Conservation (phyloP, 1,140 invertebrate species). For the Dendrolimus punctatus region DNA sequence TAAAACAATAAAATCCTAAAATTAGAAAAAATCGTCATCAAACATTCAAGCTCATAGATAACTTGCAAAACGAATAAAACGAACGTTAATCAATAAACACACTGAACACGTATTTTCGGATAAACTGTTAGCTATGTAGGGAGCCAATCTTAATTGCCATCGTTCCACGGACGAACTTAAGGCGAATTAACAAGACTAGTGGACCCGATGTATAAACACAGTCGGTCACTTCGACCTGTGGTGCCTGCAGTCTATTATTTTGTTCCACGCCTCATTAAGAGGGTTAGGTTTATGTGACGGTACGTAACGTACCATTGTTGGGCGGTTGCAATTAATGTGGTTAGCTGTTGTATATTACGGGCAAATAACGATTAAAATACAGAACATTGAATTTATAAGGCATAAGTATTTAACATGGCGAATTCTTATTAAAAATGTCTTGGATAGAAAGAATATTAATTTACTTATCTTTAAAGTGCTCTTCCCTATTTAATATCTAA, state of each 20-base stretch:
- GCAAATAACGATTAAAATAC: too few relatives aligned
- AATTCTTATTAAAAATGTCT: too few relatives aligned
- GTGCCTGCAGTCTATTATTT: constrained; percentile 53
- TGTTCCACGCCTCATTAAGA: constrained; percentile 40
- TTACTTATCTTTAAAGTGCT: too few relatives aligned
- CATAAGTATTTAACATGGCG: too few relatives aligned
- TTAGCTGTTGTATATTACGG: not conserved
- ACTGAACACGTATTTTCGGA: constrained; percentile 60
- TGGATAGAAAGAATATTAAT: too few relatives aligned
- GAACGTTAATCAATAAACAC: constrained; percentile 59
- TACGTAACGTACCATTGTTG: constrained; percentile 11
- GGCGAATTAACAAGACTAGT: not conserved
- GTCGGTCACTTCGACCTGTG: constrained; percentile 40
- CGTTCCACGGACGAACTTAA: constrained; percentile 23
- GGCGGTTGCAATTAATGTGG: constrained; percentile 28
- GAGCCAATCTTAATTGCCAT: constrained; percentile 60
- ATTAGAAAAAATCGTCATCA: too few relatives aligned
- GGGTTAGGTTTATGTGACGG: constrained; percentile 43
- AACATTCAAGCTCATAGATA: constrained; percentile 8
- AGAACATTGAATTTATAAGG: too few relatives aligned
- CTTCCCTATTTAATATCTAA: too few relatives aligned
- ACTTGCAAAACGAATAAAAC: constrained; percentile 35
- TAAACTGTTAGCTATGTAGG: constrained; percentile 42
- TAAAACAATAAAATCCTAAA: too few relatives aligned
- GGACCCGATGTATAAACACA: too few relatives aligned